These are phyloP conservation scores for Torymus aiolomorphi DNA, from an alignment of 2,888 invertebrate species.

Conservation along the genomic window DNA sequence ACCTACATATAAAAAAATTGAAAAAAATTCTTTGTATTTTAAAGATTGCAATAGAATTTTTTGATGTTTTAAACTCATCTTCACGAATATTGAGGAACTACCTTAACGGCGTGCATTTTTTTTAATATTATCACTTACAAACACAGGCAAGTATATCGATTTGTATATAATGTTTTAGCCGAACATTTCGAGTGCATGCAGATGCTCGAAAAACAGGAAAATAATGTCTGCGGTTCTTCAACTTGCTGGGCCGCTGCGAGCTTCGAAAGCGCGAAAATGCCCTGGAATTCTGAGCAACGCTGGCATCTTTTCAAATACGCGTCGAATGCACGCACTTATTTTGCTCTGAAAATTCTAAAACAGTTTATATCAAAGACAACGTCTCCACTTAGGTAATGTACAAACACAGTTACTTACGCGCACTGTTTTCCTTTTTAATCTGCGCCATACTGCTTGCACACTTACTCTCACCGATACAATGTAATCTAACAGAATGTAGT, in stretches of 20 bases:
- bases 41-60: no score
- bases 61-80: no score
- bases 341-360: constrained; percentile 65
- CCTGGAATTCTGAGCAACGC: constrained; percentile 64
- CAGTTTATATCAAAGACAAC: constrained; percentile 65
- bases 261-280: constrained; percentile 31
- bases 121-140: no score
- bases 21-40: no score
- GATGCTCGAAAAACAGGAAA: constrained; percentile 62
- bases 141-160: no score
- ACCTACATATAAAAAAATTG: no score
- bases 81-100: no score
- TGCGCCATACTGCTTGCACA: background rate
- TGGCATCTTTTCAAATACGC: constrained; percentile 66
- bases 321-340: constrained; percentile 62
- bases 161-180: no score
- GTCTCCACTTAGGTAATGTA: constrained; percentile 66
- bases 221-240: constrained; percentile 63
- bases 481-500: background rate
- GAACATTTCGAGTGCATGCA: constrained; percentile 41
- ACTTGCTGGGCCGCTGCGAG: constrained; percentile 60
- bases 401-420: constrained; percentile 3
- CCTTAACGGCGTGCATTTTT: no score
- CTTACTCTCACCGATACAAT: background rate
- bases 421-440: background rate